phyloP scores from a whole-genome alignment of 2,113 vertebrate species.

The Speoplatyrhinus poulsoni region DNA sequence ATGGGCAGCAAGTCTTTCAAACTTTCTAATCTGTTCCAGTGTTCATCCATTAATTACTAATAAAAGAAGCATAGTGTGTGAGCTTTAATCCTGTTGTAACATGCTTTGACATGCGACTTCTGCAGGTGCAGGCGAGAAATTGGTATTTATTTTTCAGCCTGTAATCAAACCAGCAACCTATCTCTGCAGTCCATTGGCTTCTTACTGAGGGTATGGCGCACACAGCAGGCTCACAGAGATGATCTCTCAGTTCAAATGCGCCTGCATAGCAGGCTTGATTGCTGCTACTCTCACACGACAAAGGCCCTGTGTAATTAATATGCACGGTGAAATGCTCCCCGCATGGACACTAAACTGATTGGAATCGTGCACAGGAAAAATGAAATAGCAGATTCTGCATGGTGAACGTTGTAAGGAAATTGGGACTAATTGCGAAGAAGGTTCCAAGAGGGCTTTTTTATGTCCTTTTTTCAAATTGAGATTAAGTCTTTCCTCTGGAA shows the following conservation, averaged over 20 bases:
- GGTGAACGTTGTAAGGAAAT: slow-evolving; percentile 92
- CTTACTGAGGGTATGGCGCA: slow-evolving; percentile 75
- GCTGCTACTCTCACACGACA: slow-evolving; percentile 84
- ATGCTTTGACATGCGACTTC: slow-evolving; percentile 56
- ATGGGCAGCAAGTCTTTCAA: slow-evolving; percentile 30
- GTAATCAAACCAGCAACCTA: slow-evolving; percentile 82
- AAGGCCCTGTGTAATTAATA: slow-evolving; percentile 96
- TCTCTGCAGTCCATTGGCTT: slow-evolving; percentile 73
- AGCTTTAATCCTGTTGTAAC: slow-evolving; percentile 62
- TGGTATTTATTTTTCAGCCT: slow-evolving; percentile 78
- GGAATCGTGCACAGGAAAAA: slow-evolving; percentile 90
- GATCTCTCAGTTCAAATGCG: slow-evolving; percentile 85
- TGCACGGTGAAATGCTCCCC: slow-evolving; percentile 93
- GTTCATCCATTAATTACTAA: slow-evolving; percentile 42
- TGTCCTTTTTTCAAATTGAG: slow-evolving; percentile 91
- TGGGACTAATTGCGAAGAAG: slow-evolving; percentile 89
- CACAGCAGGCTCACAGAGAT: slow-evolving; percentile 86
- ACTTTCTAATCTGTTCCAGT: slow-evolving; percentile 57
- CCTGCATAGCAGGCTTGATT: slow-evolving; percentile 88
- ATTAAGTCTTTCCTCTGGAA: slow-evolving; percentile 96
- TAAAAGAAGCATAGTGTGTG: slow-evolving; percentile 58
- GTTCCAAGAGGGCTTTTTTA: slow-evolving; percentile 88
- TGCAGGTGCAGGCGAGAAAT: slow-evolving; percentile 79
- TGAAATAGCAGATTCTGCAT: slow-evolving; percentile 93
- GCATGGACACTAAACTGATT: slow-evolving; percentile 89